Conservation (phyloP, 2,888 invertebrate genomes). For the Linyphia triangularis region DNA sequence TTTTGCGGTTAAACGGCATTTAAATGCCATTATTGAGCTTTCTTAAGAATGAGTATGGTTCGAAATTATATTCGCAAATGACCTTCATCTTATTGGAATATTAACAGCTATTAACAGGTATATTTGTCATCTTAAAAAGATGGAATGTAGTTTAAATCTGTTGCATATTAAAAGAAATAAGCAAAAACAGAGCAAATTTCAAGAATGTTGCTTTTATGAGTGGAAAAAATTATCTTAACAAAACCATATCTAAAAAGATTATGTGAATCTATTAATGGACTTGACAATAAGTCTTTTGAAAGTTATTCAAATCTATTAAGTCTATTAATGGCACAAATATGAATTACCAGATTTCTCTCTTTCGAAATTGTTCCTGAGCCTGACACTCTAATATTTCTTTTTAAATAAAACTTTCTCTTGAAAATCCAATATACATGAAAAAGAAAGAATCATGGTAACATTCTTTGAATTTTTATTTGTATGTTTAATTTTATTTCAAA, state of each 20-base stretch:
- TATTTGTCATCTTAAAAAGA: neutral
- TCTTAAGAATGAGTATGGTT: no score
- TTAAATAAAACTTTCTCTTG: neutral
- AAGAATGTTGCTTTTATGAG: neutral
- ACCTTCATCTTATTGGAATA: no score
- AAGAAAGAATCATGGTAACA: neutral
- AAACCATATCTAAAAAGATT: neutral
- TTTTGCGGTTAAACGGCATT: no score
- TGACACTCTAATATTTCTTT: neutral
- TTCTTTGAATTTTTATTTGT: neutral
- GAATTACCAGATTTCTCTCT: neutral
- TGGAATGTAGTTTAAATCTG: no score
- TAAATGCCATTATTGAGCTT: no score
- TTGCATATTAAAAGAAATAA: constrained; percentile 28
- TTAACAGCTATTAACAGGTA: no score
- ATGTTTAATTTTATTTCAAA: no score
- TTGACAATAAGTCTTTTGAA: neutral
- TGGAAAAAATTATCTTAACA: neutral
- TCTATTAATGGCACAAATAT: neutral
- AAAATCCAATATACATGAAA: neutral
- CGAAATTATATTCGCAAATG: no score
- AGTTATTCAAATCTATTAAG: no score
- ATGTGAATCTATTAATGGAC: neutral
- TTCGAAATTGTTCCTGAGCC: neutral
- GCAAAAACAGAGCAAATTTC: neutral